These are phyloP conservation scores for Ptychodera flava DNA, from an alignment of 35 echinoderm and acorn worm genomes.

Conservation along the genomic window DNA sequence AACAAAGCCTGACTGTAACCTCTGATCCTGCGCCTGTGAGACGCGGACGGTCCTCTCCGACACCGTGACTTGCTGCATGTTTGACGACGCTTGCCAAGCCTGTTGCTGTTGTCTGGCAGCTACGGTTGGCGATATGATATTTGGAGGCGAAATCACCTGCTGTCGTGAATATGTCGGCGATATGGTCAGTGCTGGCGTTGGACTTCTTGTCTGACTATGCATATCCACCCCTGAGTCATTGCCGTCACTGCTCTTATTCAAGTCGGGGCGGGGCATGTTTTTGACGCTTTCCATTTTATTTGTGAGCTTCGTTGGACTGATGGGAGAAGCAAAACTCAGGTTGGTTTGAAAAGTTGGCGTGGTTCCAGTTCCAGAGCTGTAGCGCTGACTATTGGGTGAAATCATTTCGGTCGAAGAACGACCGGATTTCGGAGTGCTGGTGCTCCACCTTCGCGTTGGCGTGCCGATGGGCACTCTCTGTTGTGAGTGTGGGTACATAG, in stretches of 20 bases:
- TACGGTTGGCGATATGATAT: constrained; percentile 49
- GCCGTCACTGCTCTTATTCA: constrained; percentile 47
- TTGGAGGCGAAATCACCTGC: constrained; percentile 56
- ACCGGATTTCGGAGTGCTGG: constrained; percentile 71
- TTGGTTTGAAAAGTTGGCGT: constrained; percentile 43
- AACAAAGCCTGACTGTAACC: background rate
- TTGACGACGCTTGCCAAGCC: background rate
- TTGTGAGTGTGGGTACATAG: constrained; percentile 48
- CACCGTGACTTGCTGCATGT: background rate
- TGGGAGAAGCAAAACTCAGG: constrained; percentile 69
- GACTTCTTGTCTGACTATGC: constrained; percentile 42
- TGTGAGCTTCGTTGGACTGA: constrained; percentile 78
- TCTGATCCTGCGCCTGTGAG: background rate
- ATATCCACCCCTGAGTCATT: constrained; percentile 77
- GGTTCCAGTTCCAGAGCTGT: constrained; percentile 34
- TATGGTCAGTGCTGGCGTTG: constrained; percentile 39
- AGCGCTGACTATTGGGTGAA: constrained; percentile 37
- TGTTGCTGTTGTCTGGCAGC: constrained; percentile 28
- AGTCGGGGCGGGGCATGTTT: background rate
- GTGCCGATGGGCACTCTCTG: constrained; percentile 36
- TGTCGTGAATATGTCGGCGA: constrained; percentile 17
- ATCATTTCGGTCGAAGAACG: constrained; percentile 68
- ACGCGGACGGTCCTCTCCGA: background rate
- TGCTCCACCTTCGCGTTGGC: constrained; percentile 51
- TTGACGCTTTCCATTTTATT: constrained; percentile 37